Evolutionary conservation across 2,797 vertebrate genomes (phyloP).

Genomic region (Sebastes nivosus): DNA sequence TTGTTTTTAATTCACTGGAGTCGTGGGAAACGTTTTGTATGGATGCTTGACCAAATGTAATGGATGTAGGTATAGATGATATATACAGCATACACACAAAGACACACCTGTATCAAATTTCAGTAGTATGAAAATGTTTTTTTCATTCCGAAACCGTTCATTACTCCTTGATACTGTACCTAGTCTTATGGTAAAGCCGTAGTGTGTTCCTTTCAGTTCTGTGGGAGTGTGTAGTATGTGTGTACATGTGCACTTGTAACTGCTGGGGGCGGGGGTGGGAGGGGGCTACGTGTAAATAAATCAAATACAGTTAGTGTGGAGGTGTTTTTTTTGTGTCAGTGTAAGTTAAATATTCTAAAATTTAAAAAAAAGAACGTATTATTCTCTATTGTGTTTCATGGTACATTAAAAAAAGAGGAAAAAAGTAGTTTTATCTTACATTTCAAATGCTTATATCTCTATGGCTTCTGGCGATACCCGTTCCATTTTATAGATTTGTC

Average conservation of each 20-base stretch:
- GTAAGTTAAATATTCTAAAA: slow-evolving; percentile 89
- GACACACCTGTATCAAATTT: slow-evolving; percentile 54
- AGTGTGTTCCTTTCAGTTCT: slow-evolving; percentile 78
- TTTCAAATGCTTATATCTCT: slow-evolving; percentile 97
- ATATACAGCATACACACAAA: slow-evolving; percentile 51
- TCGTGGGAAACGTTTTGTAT: slow-evolving; percentile 88
- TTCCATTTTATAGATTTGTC: slow-evolving; percentile 99
- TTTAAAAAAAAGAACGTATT: slow-evolving; percentile 70
- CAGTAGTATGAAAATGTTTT: slow-evolving; percentile 47
- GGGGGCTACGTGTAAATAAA: slow-evolving; percentile 83
- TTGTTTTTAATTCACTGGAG: slow-evolving; percentile 75
- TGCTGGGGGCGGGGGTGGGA: slow-evolving; percentile 68
- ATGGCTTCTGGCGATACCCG: slow-evolving; percentile 94
- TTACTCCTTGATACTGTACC: slow-evolving; percentile 61
- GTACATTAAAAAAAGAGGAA: slow-evolving; percentile 84
- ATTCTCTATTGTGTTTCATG: slow-evolving; percentile 92
- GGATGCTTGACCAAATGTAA: slow-evolving; percentile 77
- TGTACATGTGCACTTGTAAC: slow-evolving; percentile 76
- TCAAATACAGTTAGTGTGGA: slow-evolving; percentile 83
- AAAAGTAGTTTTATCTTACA: slow-evolving; percentile 92
- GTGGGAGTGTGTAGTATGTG: slow-evolving; percentile 73
- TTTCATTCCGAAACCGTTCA: slow-evolving; percentile 56
- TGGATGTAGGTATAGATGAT: slow-evolving; percentile 45
- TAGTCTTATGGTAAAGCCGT: slow-evolving; percentile 75
- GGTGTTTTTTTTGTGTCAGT: slow-evolving; percentile 92